Evolutionary conservation across 1,140 invertebrate genomes (phyloP).

Genomic region (Drosophila lacteicornis): DNA sequence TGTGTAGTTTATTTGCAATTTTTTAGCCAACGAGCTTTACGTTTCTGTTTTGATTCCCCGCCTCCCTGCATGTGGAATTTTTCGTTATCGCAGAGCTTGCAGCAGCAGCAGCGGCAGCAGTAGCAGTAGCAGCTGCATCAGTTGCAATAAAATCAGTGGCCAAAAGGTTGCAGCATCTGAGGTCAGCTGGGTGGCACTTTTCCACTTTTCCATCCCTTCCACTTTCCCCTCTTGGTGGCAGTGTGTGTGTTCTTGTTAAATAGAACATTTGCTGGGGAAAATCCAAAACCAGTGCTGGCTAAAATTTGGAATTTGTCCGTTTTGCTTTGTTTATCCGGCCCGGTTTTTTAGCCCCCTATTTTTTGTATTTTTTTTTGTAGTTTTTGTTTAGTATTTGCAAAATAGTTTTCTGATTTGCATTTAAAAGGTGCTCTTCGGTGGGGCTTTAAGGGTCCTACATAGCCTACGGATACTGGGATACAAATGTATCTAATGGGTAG

Average conservation of each 20-base stretch:
- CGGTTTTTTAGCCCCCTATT: constrained; percentile 4
- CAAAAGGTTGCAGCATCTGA: constrained; percentile 79
- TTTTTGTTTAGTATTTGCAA: constrained; percentile 49
- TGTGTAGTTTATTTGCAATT: constrained; percentile 81
- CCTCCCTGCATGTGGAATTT: constrained; percentile 67
- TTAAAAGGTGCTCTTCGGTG: constrained; percentile 70
- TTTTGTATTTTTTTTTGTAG: too few relatives aligned
- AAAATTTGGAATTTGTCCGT: constrained; percentile 68
- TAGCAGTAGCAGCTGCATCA: constrained; percentile 62
- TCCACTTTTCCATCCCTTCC: constrained; percentile 2
- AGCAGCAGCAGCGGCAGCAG: constrained; percentile 68
- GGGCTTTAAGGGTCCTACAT: constrained; percentile 15
- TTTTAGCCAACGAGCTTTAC: constrained; percentile 80
- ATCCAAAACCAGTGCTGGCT: constrained; percentile 56
- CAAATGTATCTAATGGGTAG: constrained; percentile 19
- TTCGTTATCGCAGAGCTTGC: constrained; percentile 77
- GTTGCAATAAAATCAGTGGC: constrained; percentile 81
- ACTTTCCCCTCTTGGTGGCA: neutral
- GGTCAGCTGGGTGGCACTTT: constrained; percentile 72
- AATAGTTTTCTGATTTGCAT: constrained; percentile 78
- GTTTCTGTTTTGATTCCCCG: constrained; percentile 64
- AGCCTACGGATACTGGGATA: constrained; percentile 2
- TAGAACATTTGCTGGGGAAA: constrained; percentile 71
- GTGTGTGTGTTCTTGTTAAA: constrained; percentile 66
- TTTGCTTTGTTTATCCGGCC: constrained; percentile 46